A percentile compares a stretch with the other conserved stretches of the same genome.
phyloP scores from a whole-genome alignment of 1,140 invertebrate genomes.

The Helicoverpa zea region DNA sequence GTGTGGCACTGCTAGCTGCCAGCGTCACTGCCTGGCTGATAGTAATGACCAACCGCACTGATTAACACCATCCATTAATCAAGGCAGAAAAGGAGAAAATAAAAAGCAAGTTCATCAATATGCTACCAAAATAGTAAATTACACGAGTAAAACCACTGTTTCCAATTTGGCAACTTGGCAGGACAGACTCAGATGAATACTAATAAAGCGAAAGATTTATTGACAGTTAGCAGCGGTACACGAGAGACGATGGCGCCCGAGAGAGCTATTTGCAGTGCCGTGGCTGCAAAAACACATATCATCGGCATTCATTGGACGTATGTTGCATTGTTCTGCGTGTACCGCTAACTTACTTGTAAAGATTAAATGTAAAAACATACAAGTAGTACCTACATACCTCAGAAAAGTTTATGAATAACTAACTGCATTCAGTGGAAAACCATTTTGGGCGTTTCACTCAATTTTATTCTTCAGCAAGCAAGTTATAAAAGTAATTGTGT shows the following conservation, averaged over 20 bases:
- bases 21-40: conserved; percentile 56
- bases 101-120: background rate
- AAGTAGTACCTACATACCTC: background rate
- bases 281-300: conserved; percentile 66
- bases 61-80: conserved; percentile 14
- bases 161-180: conserved; percentile 20
- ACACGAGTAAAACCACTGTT: background rate
- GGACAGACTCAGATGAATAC: conserved; percentile 47
- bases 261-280: conserved; percentile 67
- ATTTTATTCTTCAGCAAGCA: background rate
- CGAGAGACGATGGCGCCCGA: conserved; percentile 59
- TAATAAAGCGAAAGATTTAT: conserved; percentile 71
- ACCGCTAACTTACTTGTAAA: conserved; percentile 48
- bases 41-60: conserved; percentile 24
- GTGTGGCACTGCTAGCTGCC: conserved; percentile 53
- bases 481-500: background rate
- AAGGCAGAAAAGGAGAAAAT: background rate
- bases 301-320: conserved; percentile 46
- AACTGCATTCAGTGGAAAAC: conserved; percentile 7
- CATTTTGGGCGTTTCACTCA: conserved; percentile 21
- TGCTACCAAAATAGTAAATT: conserved; percentile 12
- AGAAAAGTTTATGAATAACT: conserved; percentile 31
- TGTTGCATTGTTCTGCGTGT: conserved; percentile 43
- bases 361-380: conserved; percentile 28
- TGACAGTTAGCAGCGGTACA: conserved; percentile 66